Base-by-base conservation (phyloP, 2,113 vertebrate species). In the Recurvirostra avosetta region DNA sequence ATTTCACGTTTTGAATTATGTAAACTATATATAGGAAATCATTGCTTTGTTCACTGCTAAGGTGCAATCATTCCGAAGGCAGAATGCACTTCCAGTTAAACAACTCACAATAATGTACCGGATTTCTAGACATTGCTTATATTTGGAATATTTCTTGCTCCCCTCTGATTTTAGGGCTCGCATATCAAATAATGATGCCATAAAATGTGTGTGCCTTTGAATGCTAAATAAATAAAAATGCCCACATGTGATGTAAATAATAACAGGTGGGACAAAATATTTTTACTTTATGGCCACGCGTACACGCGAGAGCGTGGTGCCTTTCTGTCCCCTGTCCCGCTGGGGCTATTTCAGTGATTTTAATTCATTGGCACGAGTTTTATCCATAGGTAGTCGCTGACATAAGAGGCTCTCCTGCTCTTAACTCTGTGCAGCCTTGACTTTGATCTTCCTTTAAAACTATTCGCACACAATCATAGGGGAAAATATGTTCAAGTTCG, bases 381-480 rank as follows among this genome's bases (percentile, higher is more conserved):
- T 40, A 14, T 34, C 88, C 29, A 0, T 3, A n/a, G 71, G 74
- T 43, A 25, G 40, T 18, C 5, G 0, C 91, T 73, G 22, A 4
- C 66, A 2, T 17, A 12, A n/a, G 38, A 29, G 58, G 12, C 53
- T 86, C 59, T 83, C 27, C 62, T 5, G 0, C 29, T 36, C 71
- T 40, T 19, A 26, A 3, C 76, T 62, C 74, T 1, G 0, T 3
- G 12, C 50, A 10, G 70, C 66, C 12, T 67, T 13, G 45, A 4
- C 68, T 78, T 27, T 4, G 17, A 59, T 52, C 36, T 79, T 72
- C 49, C 80, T 45, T 50, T 32, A 26, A 34, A 40, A 23, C 63
- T 36, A 2, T 43, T 52, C 32, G 1, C 16, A 1, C n/a, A 0
- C 21, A 7, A 0, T 11, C 2, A 21, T 3, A 5, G 27, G 62